phyloP scores from a whole-genome alignment of 2,888 invertebrate species.

The Hipparchia semele region DNA sequence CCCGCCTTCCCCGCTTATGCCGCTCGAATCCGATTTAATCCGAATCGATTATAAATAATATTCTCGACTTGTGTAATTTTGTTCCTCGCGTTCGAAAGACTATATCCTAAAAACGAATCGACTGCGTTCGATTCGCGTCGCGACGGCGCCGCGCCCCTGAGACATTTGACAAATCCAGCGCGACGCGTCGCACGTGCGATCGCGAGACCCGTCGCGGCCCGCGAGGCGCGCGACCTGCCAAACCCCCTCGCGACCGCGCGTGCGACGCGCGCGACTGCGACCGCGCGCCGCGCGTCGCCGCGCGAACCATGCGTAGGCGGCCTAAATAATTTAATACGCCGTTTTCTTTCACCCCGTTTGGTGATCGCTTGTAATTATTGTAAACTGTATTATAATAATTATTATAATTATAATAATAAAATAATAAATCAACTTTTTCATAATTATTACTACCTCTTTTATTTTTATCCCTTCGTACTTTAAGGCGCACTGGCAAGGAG shows the following conservation, averaged over 20 bases:
- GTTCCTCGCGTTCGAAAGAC: constrained; percentile 83
- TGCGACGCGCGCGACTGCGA: constrained; percentile 63
- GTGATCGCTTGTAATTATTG: constrained; percentile 84
- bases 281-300: constrained; percentile 81
- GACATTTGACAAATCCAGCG: constrained; percentile 34
- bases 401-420: constrained; percentile 76
- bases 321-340: constrained; percentile 80
- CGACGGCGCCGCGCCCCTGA: constrained; percentile 49
- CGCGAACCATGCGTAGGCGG: constrained; percentile 56
- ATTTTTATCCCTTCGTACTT: constrained; percentile 46
- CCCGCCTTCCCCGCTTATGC: constrained; percentile 64
- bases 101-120: constrained; percentile 77
- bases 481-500: not conserved
- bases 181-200: constrained; percentile 34
- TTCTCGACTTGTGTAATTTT: constrained; percentile 83
- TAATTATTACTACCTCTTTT: constrained; percentile 78
- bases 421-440: constrained; percentile 84
- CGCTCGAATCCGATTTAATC: constrained; percentile 78
- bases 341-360: constrained; percentile 83
- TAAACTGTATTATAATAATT: constrained; percentile 84
- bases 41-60: constrained; percentile 81
- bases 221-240: constrained; percentile 89
- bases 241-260: constrained; percentile 56
- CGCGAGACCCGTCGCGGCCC: constrained; percentile 27
- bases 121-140: constrained; percentile 46